Conservation (phyloP, 2,888 invertebrate genomes). For the Drosophila austrosaltans region DNA sequence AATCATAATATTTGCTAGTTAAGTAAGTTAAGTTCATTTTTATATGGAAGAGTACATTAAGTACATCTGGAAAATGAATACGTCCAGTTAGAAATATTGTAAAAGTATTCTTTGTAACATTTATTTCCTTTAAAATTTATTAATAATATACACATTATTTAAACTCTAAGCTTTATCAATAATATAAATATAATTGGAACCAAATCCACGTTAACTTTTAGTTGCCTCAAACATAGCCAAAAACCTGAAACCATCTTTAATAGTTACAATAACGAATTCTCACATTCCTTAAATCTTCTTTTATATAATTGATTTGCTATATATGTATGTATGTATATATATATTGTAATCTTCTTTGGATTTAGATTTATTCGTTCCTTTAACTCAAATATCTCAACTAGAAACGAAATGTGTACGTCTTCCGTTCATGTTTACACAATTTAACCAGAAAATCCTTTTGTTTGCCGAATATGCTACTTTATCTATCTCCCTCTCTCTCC, state of each 20-base stretch:
- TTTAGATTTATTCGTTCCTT: neutral
- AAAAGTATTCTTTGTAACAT: too few relatives aligned
- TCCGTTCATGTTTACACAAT: conserved; percentile 57
- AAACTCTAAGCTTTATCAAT: too few relatives aligned
- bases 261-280: neutral
- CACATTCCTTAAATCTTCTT: neutral
- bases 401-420: conserved; percentile 49
- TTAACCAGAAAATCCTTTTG: conserved; percentile 73
- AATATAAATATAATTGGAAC: too few relatives aligned
- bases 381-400: neutral
- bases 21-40: too few relatives aligned
- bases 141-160: neutral
- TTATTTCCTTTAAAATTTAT: too few relatives aligned
- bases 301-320: neutral
- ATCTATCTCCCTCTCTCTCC: conserved; percentile 30
- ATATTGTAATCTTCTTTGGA: neutral
- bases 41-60: too few relatives aligned
- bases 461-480: conserved; percentile 61
- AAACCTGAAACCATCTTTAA: neutral
- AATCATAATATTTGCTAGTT: too few relatives aligned
- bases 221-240: too few relatives aligned
- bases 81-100: too few relatives aligned
- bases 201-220: too few relatives aligned
- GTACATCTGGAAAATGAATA: too few relatives aligned
- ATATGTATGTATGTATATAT: neutral